A percentile compares a stretch with the other conserved stretches of the same genome.
phyloP scores from a whole-genome alignment of 2,797 vertebrate species.

The Trematomus bernacchii region DNA sequence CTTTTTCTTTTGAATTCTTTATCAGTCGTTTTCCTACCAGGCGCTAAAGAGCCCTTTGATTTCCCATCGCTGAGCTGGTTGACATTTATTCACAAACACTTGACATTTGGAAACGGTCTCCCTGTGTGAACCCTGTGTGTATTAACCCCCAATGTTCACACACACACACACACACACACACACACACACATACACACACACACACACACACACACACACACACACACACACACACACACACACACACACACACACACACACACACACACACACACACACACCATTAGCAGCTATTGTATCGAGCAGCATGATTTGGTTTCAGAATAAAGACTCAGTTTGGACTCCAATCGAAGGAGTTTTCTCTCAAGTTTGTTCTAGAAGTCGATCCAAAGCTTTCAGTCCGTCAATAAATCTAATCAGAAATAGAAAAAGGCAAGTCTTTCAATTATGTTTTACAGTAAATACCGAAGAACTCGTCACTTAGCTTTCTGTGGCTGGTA shows the following conservation, averaged over 20 bases:
- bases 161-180: constrained; percentile 18
- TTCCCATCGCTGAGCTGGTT: constrained; percentile 65
- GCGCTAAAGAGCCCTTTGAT: constrained; percentile 57
- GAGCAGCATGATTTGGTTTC: constrained; percentile 24
- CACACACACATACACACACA: constrained; percentile 13
- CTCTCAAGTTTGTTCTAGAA: background rate
- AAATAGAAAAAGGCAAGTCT: too few relatives aligned
- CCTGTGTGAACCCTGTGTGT: constrained; percentile 31
- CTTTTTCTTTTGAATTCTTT: background rate
- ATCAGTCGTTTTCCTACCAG: constrained; percentile 8
- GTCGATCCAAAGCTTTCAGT: background rate
- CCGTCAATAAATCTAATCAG: background rate
- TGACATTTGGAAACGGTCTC: constrained; percentile 76
- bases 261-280: too few relatives aligned
- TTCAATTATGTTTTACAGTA: background rate
- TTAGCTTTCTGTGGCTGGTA: too few relatives aligned
- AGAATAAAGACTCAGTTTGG: background rate
- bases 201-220: constrained; percentile 17
- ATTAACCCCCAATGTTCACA: constrained; percentile 5
- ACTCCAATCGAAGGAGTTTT: constrained; percentile 19
- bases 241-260: constrained; percentile 14
- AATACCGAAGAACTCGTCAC: too few relatives aligned
- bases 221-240: constrained; percentile 8
- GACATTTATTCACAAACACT: constrained; percentile 80
- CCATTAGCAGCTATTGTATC: constrained; percentile 41